Conservation (phyloP, 2,113 vertebrate species). For the Argyrosomus japonicus region DNA sequence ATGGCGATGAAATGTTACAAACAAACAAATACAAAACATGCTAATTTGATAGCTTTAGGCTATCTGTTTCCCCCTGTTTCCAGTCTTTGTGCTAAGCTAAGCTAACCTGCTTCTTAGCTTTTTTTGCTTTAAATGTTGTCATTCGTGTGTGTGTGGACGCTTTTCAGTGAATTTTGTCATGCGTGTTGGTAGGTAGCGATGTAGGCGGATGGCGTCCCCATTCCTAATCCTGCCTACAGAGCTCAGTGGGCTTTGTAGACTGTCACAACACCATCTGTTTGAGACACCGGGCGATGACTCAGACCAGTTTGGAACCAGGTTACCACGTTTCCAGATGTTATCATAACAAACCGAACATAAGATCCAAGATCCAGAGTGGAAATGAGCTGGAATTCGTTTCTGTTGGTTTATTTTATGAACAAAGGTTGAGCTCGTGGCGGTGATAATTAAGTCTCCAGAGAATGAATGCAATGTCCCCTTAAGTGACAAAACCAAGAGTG, state of each 20-base stretch:
- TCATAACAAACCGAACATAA: not conserved
- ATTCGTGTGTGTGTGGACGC: not conserved
- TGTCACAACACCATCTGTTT: conserved; percentile 2
- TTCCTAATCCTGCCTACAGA: not conserved
- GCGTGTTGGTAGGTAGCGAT: not conserved
- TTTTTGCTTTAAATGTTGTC: no score
- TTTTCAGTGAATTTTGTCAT: not conserved
- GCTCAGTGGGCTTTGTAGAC: not conserved
- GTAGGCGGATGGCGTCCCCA: not conserved
- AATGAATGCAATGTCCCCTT: not conserved
- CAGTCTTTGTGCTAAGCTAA: not conserved
- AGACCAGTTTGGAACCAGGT: not conserved
- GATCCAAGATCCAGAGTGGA: not conserved
- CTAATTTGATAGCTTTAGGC: no score
- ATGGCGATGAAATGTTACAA: not conserved
- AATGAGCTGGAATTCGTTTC: no score
- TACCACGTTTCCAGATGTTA: not conserved
- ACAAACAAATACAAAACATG: not conserved
- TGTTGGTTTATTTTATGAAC: no score
- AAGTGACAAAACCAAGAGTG: not conserved
- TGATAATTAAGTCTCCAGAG: not conserved
- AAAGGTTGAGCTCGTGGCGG: not conserved
- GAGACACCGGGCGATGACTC: not conserved
- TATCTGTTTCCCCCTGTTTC: no score
- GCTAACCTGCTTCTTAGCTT: not conserved